Base-by-base conservation (phyloP, 2,888 invertebrate genomes). In the Loripinus fragilis region DNA sequence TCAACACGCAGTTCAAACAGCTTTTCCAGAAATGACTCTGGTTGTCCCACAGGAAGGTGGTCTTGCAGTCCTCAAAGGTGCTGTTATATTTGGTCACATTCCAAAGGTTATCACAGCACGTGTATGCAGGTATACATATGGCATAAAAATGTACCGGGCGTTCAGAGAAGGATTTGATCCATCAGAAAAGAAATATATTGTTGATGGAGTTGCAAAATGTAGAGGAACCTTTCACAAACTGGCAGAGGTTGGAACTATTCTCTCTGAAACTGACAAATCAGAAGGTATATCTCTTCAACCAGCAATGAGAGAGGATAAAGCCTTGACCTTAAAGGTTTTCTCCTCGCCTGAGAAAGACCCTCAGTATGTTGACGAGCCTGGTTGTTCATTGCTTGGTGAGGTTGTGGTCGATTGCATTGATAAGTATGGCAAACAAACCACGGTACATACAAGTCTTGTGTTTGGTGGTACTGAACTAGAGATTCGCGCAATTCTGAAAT, bases 391-490 rank as follows among this genome's bases (percentile, higher is more conserved):
- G 12, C 25, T 80, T 10, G 83, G 80, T 0, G 68, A 78, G n/a
- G 67, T 80, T 0, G 7, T 8, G 35, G 78, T 83, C 8, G 65
- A 73, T 48, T 79, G 82, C 66, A 33, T 33, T 30, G 76, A 76
- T 33, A 48, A 52, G 41, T 20, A 38, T 20, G 85, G 85, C 12
- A 71, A 68, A 23, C 38, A 69, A 12, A 60, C 76, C 2, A 15
- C 65, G 3, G 80, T 82, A 0, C 25, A 48, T n/a, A 77, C 82
- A 10, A 60, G 41, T 23, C 71, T 85, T 33, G 69, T 76, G 20
- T 85, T 85, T 68, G 82, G 85, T 25, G 74, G 74, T 23, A 85
- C 85, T 0, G 85, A 85, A 52, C 50, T 85, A 0, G 70, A 79
- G 38, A 79, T 80, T 0, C 50, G 52, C n/a, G 85, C 82, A 10